phyloP scores from a whole-genome alignment of 2,113 vertebrate genomes.

The Desmodus rotundus region DNA sequence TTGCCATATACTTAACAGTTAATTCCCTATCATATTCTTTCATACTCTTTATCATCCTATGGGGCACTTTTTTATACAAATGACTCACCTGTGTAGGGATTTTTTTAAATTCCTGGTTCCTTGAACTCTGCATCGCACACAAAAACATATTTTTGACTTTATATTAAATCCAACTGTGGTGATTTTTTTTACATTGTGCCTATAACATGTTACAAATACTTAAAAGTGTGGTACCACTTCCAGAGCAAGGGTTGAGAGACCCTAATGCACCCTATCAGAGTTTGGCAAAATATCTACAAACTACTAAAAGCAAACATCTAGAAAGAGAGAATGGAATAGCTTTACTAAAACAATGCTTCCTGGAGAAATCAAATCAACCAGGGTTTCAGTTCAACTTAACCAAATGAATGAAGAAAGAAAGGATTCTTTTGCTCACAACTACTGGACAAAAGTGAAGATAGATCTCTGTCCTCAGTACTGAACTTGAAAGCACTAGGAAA shows the following conservation, averaged over 20 bases:
- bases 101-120: neutral
- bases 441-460: neutral
- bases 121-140: neutral
- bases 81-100: neutral
- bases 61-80: neutral
- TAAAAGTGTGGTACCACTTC: neutral
- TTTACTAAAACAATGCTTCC: neutral
- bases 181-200: neutral
- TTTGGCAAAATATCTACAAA: neutral
- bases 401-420: neutral
- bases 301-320: neutral
- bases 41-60: neutral
- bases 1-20: constrained; percentile 9
- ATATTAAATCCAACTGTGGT: neutral
- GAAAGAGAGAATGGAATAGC: neutral
- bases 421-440: neutral
- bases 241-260: neutral
- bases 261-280: neutral
- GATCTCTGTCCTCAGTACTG: neutral
- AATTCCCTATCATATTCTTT: neutral
- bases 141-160: neutral
- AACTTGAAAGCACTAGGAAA: neutral
- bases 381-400: neutral
- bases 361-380: neutral
- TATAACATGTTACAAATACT: neutral